phyloP scores from a whole-genome alignment of 2,888 invertebrate genomes.

The Glaucopsyche alexis region DNA sequence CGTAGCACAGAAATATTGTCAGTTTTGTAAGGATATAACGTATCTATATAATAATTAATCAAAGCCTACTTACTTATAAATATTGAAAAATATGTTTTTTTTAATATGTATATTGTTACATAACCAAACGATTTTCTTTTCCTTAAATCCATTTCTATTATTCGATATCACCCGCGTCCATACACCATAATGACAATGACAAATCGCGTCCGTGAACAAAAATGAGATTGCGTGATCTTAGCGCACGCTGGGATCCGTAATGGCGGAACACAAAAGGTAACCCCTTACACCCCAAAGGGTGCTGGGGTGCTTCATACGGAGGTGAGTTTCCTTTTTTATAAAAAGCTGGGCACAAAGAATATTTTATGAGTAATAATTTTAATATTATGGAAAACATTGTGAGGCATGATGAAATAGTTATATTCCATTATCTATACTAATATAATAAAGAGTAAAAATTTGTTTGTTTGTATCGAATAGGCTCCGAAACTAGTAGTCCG shows the following conservation, averaged over 20 bases:
- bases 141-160: slow-evolving; percentile 31
- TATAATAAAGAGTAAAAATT: no score
- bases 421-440: no score
- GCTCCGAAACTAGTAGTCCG: no score
- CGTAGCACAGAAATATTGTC: no score
- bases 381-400: background rate
- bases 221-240: slow-evolving; percentile 45
- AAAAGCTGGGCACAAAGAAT: background rate
- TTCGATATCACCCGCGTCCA: slow-evolving; percentile 30
- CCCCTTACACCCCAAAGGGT: slow-evolving; percentile 46
- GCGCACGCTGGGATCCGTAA: slow-evolving; percentile 44
- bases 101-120: background rate
- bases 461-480: no score
- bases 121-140: background rate
- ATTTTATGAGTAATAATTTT: background rate
- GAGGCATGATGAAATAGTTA: background rate
- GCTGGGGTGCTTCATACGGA: slow-evolving; percentile 31
- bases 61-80: no score
- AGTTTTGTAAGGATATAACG: no score
- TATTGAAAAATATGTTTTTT: no score
- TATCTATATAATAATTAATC: no score
- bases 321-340: background rate
- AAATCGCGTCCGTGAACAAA: slow-evolving; percentile 45
- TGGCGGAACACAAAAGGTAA: slow-evolving; percentile 47
- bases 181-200: slow-evolving; percentile 41